phyloP scores from a whole-genome alignment of 2,113 vertebrate genomes.

The Callipepla californica region DNA sequence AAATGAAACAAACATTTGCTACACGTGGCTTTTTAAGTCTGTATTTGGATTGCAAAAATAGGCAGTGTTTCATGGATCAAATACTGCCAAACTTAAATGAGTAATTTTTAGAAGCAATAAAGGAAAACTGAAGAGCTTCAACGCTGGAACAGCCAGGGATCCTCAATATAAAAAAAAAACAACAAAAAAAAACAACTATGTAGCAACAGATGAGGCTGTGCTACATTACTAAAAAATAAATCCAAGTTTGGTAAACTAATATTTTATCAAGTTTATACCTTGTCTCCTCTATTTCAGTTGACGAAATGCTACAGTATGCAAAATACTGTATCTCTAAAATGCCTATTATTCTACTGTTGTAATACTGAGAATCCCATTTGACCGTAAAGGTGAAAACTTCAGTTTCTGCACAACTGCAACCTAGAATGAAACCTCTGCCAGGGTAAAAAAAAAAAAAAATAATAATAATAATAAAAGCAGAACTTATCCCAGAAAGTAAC shows the following conservation, averaged over 20 bases:
- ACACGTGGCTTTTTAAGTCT: background rate
- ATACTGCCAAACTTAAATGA: rapidly evolving
- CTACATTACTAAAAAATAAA: background rate
- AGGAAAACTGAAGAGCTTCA: background rate
- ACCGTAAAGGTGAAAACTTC: background rate
- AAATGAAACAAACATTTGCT: background rate
- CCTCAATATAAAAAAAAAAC: background rate
- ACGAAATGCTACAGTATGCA: background rate
- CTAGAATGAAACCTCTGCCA: background rate
- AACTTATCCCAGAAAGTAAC: background rate
- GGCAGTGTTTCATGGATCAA: background rate
- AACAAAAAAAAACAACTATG: background rate
- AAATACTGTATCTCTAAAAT: background rate
- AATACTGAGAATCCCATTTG: background rate
- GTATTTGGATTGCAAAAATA: background rate
- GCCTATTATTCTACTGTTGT: background rate
- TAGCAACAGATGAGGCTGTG: background rate
- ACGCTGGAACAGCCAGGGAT: background rate
- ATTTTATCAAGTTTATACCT: background rate
- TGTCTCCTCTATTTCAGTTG: background rate
- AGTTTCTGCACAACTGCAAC: background rate
- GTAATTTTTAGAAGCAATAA: background rate
- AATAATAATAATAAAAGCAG: background rate
- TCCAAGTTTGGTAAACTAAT: background rate
- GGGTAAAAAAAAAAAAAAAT: background rate